Evolutionary conservation across 1,140 invertebrate genomes (phyloP).

Genomic region (Neocloeon triangulifer): DNA sequence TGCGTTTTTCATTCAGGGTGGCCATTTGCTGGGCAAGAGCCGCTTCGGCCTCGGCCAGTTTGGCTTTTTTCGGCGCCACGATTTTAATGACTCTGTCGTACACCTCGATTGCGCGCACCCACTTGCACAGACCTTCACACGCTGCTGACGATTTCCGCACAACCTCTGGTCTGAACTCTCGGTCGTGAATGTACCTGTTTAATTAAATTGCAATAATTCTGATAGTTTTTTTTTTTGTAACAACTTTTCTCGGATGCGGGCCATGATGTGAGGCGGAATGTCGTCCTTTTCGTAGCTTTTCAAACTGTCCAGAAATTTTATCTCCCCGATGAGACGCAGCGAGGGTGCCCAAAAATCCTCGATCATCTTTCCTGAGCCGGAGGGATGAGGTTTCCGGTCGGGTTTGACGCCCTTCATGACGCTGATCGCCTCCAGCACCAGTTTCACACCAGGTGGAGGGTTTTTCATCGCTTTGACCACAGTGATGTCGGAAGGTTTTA

Average conservation of each 20-base stretch:
- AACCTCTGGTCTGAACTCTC: constrained; percentile 74
- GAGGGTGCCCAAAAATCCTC: constrained; percentile 91
- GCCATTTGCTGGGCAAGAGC: constrained; percentile 74
- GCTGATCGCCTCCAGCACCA: constrained; percentile 82
- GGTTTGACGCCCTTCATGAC: constrained; percentile 76
- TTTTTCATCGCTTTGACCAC: constrained; percentile 41
- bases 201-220: too few species aligned
- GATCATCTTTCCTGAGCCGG: constrained; percentile 47
- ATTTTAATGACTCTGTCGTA: constrained; percentile 88
- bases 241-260: constrained; percentile 62
- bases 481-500: constrained; percentile 36
- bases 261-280: constrained; percentile 58
- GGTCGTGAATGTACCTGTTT: constrained; percentile 58
- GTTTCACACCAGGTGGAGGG: constrained; percentile 32
- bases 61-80: constrained; percentile 80
- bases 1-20: constrained; percentile 68
- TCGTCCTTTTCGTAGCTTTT: constrained; percentile 85
- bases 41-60: constrained; percentile 52
- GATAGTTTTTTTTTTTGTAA: too few species aligned
- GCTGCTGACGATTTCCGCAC: constrained; percentile 81
- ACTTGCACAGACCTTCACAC: constrained; percentile 78
- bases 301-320: constrained; percentile 74
- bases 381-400: constrained; percentile 65
- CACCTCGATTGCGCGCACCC: constrained; percentile 84
- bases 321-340: constrained; percentile 71